These are phyloP conservation scores for Geotrypetes seraphini DNA, from an alignment of 2,797 vertebrate genomes.

Conservation along the genomic window DNA sequence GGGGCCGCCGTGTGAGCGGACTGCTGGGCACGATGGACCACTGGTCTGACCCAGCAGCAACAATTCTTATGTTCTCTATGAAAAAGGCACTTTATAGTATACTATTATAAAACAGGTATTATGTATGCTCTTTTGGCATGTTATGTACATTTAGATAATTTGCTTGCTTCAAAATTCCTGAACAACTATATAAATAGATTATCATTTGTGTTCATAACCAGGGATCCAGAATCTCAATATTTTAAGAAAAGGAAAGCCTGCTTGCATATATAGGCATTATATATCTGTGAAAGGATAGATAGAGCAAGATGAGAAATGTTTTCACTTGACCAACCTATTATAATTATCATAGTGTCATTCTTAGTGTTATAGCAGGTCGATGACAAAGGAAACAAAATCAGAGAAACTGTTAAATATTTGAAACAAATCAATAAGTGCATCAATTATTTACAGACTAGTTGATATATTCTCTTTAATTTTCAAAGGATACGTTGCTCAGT, in stretches of 20 bases:
- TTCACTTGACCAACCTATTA: conserved; percentile 4
- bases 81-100: too few species aligned
- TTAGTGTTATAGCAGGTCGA: not conserved
- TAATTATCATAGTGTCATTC: not conserved
- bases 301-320: not conserved
- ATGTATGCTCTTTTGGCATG: too few species aligned
- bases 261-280: not conserved
- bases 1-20: too few species aligned
- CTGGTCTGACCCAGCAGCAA: too few species aligned
- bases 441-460: conserved; percentile 13
- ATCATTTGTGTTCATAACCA: conserved; percentile 1
- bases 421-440: conserved; percentile 9
- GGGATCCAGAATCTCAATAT: not conserved
- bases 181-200: too few species aligned
- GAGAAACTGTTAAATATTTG: not conserved
- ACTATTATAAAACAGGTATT: too few species aligned
- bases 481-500: not conserved
- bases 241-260: not conserved
- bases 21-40: too few species aligned
- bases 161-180: too few species aligned
- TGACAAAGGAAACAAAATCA: conserved; percentile 14
- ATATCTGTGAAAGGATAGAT: not conserved
- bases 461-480: conserved; percentile 1
- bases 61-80: too few species aligned
- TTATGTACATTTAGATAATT: too few species aligned